Evolutionary conservation across 2,888 invertebrate species (phyloP), one percentile per base, ranked within the genome.

Genomic region (Masnerella sp.): DNA sequence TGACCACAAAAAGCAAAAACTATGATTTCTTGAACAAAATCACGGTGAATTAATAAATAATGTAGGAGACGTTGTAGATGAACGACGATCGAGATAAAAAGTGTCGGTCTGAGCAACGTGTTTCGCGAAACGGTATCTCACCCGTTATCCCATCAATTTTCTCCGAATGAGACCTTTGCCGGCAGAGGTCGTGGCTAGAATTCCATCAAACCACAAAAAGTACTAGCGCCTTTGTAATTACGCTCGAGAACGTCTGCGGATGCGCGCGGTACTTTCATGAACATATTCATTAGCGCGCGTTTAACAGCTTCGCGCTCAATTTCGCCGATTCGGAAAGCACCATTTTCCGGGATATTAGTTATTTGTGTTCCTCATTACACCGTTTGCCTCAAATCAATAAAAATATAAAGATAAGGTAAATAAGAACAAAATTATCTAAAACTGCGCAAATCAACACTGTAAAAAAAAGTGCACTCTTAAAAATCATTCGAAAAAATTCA

Each of bases 81-180:
- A 8, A n/a, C 5, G 42, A 20, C n/a, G 28, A 11, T 52, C 3
- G 12, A 34, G 5, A 64, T n/a, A 36, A 72, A 65, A 56, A 32
- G 18, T 62, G 20, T 47, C 36, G 45, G 36, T 36, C 28, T 20
- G 38, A 40, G 36, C 32, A 65, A 54, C 69, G 40, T 47, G 64
- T 45, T 61, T 54, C 40, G 49, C 42, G 61, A 45, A 74, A 74
- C 69, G 69, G 54, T 74, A 69, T 69, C 54, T 65, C 74, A 65
- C 65, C 65, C 64, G 69, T 69, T 74, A 69, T 69, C 42, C 58
- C 51, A 74, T 65, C 69, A 54, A 69, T 65, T 61, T 65, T 45
- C 62, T 38, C 15, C 38, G 64, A 65, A 69, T 38, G 54, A 64
- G 52, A 73, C 73, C 68, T 68, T 40, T 56, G 43, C 56, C 43